These are phyloP conservation scores for Popillia japonica DNA, from an alignment of 1,140 invertebrate genomes.

Conservation along the genomic window DNA sequence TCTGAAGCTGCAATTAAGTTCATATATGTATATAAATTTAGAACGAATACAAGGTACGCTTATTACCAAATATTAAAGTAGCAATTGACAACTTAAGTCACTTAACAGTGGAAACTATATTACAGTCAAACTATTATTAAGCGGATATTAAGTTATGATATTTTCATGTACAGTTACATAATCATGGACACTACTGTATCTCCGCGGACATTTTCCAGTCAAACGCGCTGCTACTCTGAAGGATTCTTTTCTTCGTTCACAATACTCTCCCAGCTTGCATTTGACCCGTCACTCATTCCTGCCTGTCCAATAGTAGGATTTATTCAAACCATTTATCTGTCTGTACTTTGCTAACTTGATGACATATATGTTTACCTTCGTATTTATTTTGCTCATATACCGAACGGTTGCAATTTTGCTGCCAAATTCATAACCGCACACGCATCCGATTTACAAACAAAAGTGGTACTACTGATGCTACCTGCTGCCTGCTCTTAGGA, in stretches of 20 bases:
- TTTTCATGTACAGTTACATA: not conserved
- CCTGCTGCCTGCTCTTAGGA: not conserved
- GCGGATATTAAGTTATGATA: too few relatives aligned
- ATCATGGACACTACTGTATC: not conserved
- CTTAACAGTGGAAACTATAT: too few relatives aligned
- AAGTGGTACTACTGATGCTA: conserved; percentile 6
- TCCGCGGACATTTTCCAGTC: conserved; percentile 5
- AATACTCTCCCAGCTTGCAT: conserved; percentile 21
- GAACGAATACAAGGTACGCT: too few relatives aligned
- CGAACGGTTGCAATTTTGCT: conserved; percentile 23
- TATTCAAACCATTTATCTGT: conserved; percentile 35
- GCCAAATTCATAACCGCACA: conserved; percentile 34
- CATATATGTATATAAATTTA: too few relatives aligned
- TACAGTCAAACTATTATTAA: too few relatives aligned
- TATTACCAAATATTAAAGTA: too few relatives aligned
- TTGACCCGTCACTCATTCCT: conserved; percentile 26
- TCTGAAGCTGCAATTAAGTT: too few relatives aligned
- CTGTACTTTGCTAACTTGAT: conserved; percentile 29
- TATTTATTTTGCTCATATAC: conserved; percentile 34
- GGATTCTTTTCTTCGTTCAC: not conserved
- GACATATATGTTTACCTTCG: conserved; percentile 33
- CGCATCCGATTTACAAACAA: conserved; percentile 31
- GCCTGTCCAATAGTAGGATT: conserved; percentile 28
- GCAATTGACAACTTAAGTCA: too few relatives aligned
- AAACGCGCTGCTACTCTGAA: conserved; percentile 15